Evolutionary conservation across 2,797 vertebrate species (phyloP), one percentile per base, ranked within the genome.

Genomic region (Trematomus bernacchii): DNA sequence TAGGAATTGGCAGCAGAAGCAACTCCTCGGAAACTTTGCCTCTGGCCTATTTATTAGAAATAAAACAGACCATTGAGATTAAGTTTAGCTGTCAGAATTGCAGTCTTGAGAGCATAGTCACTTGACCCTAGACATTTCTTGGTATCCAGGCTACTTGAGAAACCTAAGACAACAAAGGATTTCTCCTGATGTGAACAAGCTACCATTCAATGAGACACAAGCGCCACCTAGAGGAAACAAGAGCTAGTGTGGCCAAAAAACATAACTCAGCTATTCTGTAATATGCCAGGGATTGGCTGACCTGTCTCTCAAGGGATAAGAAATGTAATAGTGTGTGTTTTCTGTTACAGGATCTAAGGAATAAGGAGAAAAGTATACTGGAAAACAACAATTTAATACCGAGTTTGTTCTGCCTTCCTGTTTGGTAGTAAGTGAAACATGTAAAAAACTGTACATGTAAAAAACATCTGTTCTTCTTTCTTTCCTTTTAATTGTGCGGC

Each of bases 91-190:
- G 59, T 80, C 52, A 77, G 58, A 83, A 69, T 37, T 67, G 47
- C 27, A 70, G 21, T 51, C 61, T 72, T 58, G 40, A 54, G 16
- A 10, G 12, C 52, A 37, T 3, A 80, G 71, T 83, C 71, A 84
- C 62, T 82, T 88, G 82, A 88, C 81, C 69, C 73, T 73, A 71
- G 44, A 78, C 47, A 87, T 77, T 30, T 70, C 48, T 58, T 72
- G 77, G 52, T 83, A 74, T 85, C 59, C 77, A 85, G 79, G 74
- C 57, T 57, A 62, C 23, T 74, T 27, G 23, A 79, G 70, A 18
- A 78, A 27, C 40, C 62, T 50, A 14, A 59, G 57, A 66, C 58
- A 82, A 82, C 74, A 62, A 80, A 86, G 33, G 52, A 63, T 48
- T 70, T 73, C 60, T 68, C n/a, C 33, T 54, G 13, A 54, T 12